Conservation (phyloP, 2,113 vertebrate genomes). For the Passer montanus region DNA sequence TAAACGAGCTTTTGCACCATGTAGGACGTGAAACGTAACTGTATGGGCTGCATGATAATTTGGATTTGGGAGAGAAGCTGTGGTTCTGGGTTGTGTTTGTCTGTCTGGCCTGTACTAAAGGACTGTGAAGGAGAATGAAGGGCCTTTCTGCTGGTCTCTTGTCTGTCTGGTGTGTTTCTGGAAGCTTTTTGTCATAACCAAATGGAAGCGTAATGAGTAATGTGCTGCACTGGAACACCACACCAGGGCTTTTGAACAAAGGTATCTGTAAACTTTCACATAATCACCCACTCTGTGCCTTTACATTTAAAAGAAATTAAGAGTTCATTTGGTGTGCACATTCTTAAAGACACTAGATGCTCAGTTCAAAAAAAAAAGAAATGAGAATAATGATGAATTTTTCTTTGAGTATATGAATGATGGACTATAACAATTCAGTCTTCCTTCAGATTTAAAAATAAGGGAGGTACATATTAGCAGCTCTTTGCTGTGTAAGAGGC, state of each 20-base stretch:
- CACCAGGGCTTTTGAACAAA: neutral
- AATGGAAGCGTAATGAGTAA: neutral
- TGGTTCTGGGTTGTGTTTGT: neutral
- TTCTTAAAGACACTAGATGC: neutral
- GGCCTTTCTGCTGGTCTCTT: neutral
- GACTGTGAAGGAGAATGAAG: neutral
- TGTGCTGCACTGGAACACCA: neutral
- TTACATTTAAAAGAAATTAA: neutral
- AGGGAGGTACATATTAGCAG: neutral
- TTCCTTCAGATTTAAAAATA: neutral
- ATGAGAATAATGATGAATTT: neutral
- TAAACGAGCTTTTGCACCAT: neutral
- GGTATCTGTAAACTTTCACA: neutral
- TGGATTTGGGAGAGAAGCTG: neutral
- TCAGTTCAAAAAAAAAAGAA: neutral
- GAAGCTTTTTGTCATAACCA: neutral
- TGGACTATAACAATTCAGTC: neutral
- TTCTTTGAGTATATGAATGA: neutral
- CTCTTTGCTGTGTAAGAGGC: neutral
- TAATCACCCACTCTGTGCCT: neutral
- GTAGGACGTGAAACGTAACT: neutral
- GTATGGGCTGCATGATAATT: neutral
- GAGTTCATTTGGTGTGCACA: rapidly evolving
- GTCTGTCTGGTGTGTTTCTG: neutral
- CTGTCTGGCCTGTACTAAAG: neutral